Evolutionary conservation across 2,797 vertebrate species (phyloP).

Genomic region (Paramormyrops hopkinsi): DNA sequence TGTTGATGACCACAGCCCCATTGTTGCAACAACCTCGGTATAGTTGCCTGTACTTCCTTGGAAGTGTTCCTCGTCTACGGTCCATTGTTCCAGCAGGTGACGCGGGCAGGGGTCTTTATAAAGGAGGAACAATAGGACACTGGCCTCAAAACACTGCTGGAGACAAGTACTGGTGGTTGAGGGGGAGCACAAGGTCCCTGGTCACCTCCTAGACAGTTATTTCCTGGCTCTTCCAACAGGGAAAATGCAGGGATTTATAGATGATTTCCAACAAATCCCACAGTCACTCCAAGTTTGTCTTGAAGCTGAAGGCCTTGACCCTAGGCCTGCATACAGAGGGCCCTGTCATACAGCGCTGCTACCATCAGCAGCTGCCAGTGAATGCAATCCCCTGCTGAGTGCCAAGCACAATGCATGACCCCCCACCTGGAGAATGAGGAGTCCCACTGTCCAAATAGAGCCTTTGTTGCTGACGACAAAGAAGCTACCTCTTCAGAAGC

Average conservation of each 20-base stretch:
- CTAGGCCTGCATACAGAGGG: neutral
- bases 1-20: neutral
- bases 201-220: neutral
- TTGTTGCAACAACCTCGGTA: neutral
- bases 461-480: neutral
- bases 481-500: neutral
- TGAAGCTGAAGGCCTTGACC: neutral
- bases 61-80: neutral
- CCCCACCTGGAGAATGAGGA: neutral
- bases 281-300: neutral
- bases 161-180: neutral
- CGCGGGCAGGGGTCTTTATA: neutral
- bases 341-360: neutral
- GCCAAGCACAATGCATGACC: neutral
- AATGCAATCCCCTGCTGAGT: neutral
- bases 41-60: neutral
- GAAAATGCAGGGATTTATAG: neutral
- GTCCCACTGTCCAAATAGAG: neutral
- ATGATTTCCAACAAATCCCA: neutral
- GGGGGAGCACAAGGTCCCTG: neutral
- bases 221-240: neutral
- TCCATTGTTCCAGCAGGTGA: neutral
- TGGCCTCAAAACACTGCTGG: neutral
- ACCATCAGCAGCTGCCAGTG: neutral
- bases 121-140: neutral